Percentiles rank a stretch among this genome's conserved stretches.
These are phyloP conservation scores for Alviniconcha marisindica DNA, from an alignment of 1,140 invertebrate genomes.

Conservation along the genomic window DNA sequence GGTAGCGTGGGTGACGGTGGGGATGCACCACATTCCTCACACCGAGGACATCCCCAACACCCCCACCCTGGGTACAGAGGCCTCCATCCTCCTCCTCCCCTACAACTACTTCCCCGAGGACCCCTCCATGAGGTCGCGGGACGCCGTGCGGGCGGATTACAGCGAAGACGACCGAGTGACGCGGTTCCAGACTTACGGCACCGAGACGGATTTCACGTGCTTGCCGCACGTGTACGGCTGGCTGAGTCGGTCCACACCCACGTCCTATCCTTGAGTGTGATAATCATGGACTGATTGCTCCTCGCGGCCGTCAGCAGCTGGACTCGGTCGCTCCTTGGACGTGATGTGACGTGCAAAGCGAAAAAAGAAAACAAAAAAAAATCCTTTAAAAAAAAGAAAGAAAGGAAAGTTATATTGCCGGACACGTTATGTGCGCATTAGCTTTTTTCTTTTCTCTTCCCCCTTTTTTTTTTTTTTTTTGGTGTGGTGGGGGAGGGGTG, in stretches of 20 bases:
- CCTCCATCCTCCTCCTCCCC: conserved; percentile 62
- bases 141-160: conserved; percentile 76
- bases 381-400: neutral
- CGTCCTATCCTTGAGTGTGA: neutral
- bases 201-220: conserved; percentile 18
- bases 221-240: conserved; percentile 20
- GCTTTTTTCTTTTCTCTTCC: no score
- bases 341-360: no score
- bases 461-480: no score
- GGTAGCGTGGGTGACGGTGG: conserved; percentile 61
- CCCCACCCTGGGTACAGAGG: conserved; percentile 58
- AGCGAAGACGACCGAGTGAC: neutral
- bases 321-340: no score
- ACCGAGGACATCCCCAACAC: conserved; percentile 68
- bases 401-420: neutral
- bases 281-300: neutral
- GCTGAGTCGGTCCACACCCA: neutral
- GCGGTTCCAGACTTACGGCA: conserved; percentile 10
- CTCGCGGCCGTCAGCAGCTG: neutral
- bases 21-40: conserved; percentile 63
- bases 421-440: neutral
- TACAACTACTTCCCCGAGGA: conserved; percentile 68
- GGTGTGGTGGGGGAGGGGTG: no score
- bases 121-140: conserved; percentile 59
- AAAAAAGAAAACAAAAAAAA: neutral